Conservation (phyloP, 2,888 invertebrate species). For the Agrenia bidenticulata region DNA sequence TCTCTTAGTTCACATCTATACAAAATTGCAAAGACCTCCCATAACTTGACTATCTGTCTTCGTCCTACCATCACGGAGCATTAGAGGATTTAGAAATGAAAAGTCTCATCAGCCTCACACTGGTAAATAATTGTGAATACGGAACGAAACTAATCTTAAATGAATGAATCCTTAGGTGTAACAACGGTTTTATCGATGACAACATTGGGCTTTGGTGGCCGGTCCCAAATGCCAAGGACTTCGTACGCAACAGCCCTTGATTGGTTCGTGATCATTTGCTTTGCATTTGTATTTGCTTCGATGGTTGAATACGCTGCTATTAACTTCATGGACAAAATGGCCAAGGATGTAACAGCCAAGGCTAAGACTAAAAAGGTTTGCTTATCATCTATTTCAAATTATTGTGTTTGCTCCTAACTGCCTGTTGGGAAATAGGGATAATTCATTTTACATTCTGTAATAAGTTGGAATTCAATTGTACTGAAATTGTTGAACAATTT, state of each 20-base stretch:
- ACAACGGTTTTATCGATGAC: conserved; percentile 67
- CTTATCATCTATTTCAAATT: neutral
- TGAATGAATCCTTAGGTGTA: conserved; percentile 58
- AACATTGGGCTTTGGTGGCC: conserved; percentile 65
- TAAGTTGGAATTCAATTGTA: too few species aligned
- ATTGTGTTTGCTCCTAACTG: neutral
- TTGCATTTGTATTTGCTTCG: conserved; percentile 66
- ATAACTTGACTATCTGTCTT: too few species aligned
- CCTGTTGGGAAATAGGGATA: neutral
- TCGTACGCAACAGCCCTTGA: conserved; percentile 66
- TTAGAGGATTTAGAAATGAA: too few species aligned
- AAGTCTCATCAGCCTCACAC: too few species aligned
- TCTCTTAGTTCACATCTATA: too few species aligned
- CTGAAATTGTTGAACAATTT: neutral
- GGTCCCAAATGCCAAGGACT: conserved; percentile 63
- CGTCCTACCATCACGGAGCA: too few species aligned
- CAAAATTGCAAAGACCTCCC: too few species aligned
- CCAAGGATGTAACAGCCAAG: conserved; percentile 56
- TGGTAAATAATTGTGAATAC: too few species aligned
- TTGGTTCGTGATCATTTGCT: conserved; percentile 65
- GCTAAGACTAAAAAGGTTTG: conserved; percentile 49
- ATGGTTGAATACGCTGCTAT: conserved; percentile 66
- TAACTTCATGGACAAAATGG: conserved; percentile 62
- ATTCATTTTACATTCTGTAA: too few species aligned
- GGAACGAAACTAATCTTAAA: too few species aligned